A percentile compares a stretch with the other conserved stretches of the same genome.
phyloP scores from a whole-genome alignment of 2,113 vertebrate species.

The Scatophagus argus region DNA sequence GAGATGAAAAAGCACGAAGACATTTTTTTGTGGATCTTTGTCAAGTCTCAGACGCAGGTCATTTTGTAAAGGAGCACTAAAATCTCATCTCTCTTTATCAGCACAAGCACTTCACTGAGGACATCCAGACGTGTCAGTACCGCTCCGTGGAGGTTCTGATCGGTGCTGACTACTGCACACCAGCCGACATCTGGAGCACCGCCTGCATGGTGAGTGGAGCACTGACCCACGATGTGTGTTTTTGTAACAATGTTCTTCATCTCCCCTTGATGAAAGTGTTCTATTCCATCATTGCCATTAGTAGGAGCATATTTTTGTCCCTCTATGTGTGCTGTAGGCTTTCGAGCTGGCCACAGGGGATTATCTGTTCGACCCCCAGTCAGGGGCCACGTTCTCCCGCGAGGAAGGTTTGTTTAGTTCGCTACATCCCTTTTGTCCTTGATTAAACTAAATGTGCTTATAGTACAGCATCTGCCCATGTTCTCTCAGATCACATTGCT shows the following conservation, averaged over 20 bases:
- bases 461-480: constrained; percentile 86
- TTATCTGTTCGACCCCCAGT: constrained; percentile 79
- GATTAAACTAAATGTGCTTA: constrained; percentile 40
- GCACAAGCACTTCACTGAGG: constrained; percentile 96
- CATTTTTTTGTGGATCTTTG: not conserved
- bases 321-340: constrained; percentile 59
- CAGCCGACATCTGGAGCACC: constrained; percentile 95
- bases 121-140: constrained; percentile 96
- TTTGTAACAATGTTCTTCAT: not conserved
- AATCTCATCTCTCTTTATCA: constrained; percentile 58
- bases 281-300: not conserved
- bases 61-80: not conserved
- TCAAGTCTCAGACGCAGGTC: not conserved
- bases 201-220: constrained; percentile 92
- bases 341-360: constrained; percentile 82
- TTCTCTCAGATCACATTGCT: constrained; percentile 93
- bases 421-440: constrained; percentile 21
- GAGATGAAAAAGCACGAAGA: not conserved
- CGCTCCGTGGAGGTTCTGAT: constrained; percentile 95
- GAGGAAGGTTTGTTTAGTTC: constrained; percentile 75
- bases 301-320: not conserved
- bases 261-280: not conserved
- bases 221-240: not conserved
- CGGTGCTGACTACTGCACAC: constrained; percentile 91
- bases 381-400: constrained; percentile 71